These are phyloP conservation scores for Chrysopilus asiliformis DNA, from an alignment of 2,888 invertebrate genomes.

Conservation along the genomic window DNA sequence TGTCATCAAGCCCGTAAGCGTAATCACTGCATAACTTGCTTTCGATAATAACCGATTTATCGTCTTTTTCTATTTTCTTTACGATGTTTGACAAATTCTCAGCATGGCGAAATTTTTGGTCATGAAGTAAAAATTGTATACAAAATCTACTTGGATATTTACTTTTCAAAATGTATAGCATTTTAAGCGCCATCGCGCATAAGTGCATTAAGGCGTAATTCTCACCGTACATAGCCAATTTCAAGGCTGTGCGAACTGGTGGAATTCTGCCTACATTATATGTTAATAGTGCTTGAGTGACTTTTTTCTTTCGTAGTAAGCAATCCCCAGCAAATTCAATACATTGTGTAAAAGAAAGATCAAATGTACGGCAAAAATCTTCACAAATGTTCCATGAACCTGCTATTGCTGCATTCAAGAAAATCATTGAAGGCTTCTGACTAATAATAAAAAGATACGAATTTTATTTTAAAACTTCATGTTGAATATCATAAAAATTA, in stretches of 20 bases:
- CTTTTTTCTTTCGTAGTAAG: constrained; percentile 57
- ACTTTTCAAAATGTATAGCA: constrained; percentile 28
- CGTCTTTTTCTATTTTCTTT: constrained; percentile 12
- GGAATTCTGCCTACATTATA: constrained; percentile 60
- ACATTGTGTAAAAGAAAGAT: constrained; percentile 31
- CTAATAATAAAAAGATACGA: constrained; percentile 18
- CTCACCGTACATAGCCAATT: constrained; percentile 36
- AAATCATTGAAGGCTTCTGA: constrained; percentile 30
- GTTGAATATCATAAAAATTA: background rate
- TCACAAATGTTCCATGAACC: constrained; percentile 32
- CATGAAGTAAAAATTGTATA: constrained; percentile 22
- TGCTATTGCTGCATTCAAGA: constrained; percentile 30
- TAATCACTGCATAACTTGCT: constrained; percentile 31
- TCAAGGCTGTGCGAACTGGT: constrained; percentile 34
- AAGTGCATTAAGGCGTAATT: constrained; percentile 35
- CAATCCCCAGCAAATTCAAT: constrained; percentile 73
- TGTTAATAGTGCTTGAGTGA: constrained; percentile 62
- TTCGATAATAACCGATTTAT: constrained; percentile 20
- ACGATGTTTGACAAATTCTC: constrained; percentile 28
- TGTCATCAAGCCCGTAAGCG: constrained; percentile 29
- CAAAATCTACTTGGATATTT: constrained; percentile 23
- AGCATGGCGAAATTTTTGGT: constrained; percentile 20
- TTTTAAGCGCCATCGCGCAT: constrained; percentile 35
- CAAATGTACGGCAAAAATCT: constrained; percentile 35
- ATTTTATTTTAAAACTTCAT: background rate